Percentiles rank a stretch among this genome's conserved stretches.
Evolutionary conservation across 2,113 vertebrate species (phyloP).

Genomic region (Malurus elegans): DNA sequence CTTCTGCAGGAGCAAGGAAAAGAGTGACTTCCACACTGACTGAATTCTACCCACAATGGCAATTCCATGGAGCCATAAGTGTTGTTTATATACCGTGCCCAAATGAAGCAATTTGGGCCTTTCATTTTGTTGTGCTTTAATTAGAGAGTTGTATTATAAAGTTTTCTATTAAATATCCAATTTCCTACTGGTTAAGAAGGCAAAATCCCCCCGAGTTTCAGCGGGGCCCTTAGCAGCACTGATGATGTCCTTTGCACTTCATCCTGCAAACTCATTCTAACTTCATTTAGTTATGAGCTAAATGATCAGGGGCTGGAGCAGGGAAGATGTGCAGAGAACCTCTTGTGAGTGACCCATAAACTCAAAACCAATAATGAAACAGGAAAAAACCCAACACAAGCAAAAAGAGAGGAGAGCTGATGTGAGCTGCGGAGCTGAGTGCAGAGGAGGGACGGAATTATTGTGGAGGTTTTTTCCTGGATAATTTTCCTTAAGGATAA

Average conservation of each 20-base stretch:
- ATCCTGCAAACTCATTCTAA: too few relatives aligned
- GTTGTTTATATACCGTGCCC: not conserved
- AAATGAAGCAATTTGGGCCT: conserved; percentile 7
- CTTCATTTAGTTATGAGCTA: not conserved
- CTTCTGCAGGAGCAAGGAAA: not conserved
- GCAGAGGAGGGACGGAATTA: not conserved
- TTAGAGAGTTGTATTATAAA: conserved; percentile 25
- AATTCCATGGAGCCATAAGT: not conserved
- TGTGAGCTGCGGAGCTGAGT: not conserved
- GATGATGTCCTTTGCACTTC: not conserved
- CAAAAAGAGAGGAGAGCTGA: not conserved
- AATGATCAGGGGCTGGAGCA: not conserved
- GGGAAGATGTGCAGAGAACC: not conserved
- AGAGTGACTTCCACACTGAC: not conserved
- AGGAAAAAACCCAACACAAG: not conserved
- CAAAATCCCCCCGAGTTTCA: not conserved
- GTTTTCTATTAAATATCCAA: conserved; percentile 30
- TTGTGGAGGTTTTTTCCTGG: not conserved
- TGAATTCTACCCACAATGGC: not conserved
- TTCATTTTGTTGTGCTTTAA: conserved; percentile 31
- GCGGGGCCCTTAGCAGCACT: not conserved
- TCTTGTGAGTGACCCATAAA: not conserved
- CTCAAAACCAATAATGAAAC: not conserved
- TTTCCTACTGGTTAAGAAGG: conserved; percentile 19
- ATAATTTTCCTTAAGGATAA: not conserved